phyloP scores from a whole-genome alignment of 2,797 vertebrate species.

The Aldrovandia affinis region DNA sequence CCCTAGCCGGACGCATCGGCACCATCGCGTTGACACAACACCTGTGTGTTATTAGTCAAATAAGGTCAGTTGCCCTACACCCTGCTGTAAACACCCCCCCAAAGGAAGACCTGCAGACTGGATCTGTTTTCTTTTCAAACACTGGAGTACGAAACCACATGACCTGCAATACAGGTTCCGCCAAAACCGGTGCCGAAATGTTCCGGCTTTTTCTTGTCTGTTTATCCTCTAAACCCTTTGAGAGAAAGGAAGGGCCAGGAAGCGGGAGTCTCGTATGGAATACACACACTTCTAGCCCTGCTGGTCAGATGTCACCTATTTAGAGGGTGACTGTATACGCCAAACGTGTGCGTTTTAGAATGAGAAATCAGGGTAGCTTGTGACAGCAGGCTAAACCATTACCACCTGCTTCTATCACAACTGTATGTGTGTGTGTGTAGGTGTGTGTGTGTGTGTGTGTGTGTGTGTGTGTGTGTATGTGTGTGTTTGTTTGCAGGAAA shows the following conservation, averaged over 20 bases:
- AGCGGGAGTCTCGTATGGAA: no score
- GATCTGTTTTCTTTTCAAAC: background rate
- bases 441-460: no score
- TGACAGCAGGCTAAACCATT: no score
- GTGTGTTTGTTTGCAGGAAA: background rate
- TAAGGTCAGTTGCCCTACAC: background rate
- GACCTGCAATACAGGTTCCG: background rate
- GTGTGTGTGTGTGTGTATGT: no score
- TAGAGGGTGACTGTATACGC: background rate
- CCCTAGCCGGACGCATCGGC: background rate
- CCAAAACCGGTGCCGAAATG: background rate
- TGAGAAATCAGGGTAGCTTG: no score
- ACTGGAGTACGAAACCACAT: background rate
- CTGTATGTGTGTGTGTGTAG: no score
- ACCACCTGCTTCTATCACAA: no score
- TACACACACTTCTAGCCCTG: background rate
- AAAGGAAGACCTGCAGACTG: background rate
- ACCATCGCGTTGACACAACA: background rate
- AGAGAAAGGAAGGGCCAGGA: background rate
- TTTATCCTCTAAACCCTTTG: background rate
- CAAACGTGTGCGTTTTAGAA: background rate
- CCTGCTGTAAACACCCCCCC: background rate
- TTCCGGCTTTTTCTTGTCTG: background rate
- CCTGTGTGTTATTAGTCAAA: background rate
- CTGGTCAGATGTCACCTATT: background rate